phyloP scores from a whole-genome alignment of 2,113 vertebrate species.

The Eidolon helvum region DNA sequence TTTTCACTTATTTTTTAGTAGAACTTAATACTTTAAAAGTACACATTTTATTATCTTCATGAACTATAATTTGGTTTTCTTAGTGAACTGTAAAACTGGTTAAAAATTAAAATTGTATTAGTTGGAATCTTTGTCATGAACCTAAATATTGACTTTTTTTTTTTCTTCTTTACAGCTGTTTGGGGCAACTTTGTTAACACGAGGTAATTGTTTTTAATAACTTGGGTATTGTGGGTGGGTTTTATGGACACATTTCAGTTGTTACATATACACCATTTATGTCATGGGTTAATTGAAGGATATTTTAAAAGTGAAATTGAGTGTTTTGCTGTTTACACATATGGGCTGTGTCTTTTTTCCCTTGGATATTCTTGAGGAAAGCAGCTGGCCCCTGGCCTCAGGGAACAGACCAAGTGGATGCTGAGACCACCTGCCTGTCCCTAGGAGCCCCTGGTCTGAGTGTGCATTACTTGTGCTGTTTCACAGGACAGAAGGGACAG shows the following conservation, averaged over 20 bases:
- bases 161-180: conserved; percentile 83
- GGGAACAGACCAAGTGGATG: background rate
- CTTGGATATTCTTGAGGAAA: background rate
- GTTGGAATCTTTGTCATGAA: background rate
- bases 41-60: background rate
- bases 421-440: background rate
- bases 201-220: conserved; percentile 83
- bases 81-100: conserved; percentile 4
- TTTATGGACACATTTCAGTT: conserved; percentile 6
- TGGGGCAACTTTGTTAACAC: conserved; percentile 89
- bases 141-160: conserved; percentile 54
- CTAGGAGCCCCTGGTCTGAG: background rate
- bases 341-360: background rate
- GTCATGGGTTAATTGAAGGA: background rate
- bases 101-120: conserved; percentile 18
- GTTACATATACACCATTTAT: background rate
- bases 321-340: background rate
- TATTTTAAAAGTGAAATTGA: background rate
- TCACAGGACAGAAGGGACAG: background rate
- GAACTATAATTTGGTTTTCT: background rate
- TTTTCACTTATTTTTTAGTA: background rate
- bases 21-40: background rate
- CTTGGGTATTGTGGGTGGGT: background rate
- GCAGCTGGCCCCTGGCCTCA: fast-evolving
- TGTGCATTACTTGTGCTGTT: background rate